A percentile compares a stretch with the other conserved stretches of the same genome.
Evolutionary conservation across 30 jellyfish, hydroid and myxozoan species (phyloP).

Genomic region (Cassiopea andromeda): DNA sequence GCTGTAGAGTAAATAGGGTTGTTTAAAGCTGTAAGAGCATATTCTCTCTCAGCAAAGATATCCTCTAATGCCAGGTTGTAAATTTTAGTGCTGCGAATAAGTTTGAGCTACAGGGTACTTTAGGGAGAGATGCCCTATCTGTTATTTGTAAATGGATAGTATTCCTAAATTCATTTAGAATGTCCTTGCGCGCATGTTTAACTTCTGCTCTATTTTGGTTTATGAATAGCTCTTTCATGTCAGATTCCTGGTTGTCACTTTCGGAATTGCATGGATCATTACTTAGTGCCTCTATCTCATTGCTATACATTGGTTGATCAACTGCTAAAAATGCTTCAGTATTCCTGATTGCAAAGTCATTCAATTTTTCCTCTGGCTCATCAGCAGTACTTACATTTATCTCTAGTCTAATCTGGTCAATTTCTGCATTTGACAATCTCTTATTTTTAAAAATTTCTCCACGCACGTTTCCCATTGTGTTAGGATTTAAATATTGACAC

Average conservation of each 20-base stretch:
- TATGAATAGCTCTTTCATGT: not conserved
- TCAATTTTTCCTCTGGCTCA: not conserved
- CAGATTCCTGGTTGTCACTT: not conserved
- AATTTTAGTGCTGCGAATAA: not conserved
- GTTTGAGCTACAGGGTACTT: not conserved
- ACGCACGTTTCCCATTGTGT: slow-evolving; percentile 17
- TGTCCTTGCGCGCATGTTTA: not conserved
- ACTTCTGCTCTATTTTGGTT: not conserved
- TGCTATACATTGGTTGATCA: not conserved
- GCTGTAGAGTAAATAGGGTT: not conserved
- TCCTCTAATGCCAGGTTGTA: not conserved
- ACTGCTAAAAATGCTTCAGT: not conserved
- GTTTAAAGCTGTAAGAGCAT: not conserved
- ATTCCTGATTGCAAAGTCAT: not conserved
- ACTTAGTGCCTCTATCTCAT: not conserved
- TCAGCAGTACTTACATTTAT: not conserved
- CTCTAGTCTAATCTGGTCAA: not conserved
- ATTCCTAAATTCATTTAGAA: not conserved
- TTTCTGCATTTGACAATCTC: not conserved
- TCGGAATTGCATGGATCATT: not conserved
- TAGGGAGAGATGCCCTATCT: not conserved
- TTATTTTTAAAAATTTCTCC: not conserved
- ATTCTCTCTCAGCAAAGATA: not conserved
- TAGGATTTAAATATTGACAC: slow-evolving; percentile 9
- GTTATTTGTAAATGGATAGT: not conserved